Conservation (phyloP, 53 echinoderm and acorn worm species). For the Paelopatides confundens region DNA sequence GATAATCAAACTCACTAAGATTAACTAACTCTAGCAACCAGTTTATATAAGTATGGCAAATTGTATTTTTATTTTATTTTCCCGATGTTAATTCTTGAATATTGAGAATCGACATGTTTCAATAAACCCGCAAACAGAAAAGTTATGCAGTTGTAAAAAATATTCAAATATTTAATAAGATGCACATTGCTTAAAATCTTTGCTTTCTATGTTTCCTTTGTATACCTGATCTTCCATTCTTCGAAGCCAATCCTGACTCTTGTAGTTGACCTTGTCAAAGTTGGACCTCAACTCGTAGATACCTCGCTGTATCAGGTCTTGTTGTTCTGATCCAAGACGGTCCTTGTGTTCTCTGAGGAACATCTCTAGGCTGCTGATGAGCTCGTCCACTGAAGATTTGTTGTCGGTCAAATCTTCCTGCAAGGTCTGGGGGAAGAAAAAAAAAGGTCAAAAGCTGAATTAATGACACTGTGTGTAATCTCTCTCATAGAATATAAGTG, state of each 20-base stretch:
- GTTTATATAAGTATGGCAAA: too few relatives aligned
- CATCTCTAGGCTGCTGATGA: constrained; percentile 67
- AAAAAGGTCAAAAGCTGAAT: background rate
- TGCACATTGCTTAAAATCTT: background rate
- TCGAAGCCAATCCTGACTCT: constrained; percentile 81
- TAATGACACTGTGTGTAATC: background rate
- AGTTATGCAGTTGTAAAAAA: background rate
- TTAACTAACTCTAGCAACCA: too few relatives aligned
- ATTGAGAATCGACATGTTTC: background rate
- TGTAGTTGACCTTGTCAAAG: constrained; percentile 88
- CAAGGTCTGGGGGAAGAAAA: constrained; percentile 48
- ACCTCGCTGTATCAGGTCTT: constrained; percentile 88
- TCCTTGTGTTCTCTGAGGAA: constrained; percentile 97
- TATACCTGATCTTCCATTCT: constrained; percentile 95
- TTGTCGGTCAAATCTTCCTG: constrained; percentile 83
- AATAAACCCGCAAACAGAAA: background rate
- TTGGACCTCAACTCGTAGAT: constrained; percentile 86
- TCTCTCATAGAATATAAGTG: background rate
- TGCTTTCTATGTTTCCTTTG: background rate
- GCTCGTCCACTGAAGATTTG: constrained; percentile 82
- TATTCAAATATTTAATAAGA: background rate
- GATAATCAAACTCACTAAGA: too few relatives aligned
- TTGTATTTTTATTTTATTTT: too few relatives aligned
- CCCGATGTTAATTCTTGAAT: too few relatives aligned
- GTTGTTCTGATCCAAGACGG: constrained; percentile 91